Evolutionary conservation across 2,113 vertebrate genomes (phyloP), one percentile per base, ranked within the genome.

Genomic region (Crotalus helleri): DNA sequence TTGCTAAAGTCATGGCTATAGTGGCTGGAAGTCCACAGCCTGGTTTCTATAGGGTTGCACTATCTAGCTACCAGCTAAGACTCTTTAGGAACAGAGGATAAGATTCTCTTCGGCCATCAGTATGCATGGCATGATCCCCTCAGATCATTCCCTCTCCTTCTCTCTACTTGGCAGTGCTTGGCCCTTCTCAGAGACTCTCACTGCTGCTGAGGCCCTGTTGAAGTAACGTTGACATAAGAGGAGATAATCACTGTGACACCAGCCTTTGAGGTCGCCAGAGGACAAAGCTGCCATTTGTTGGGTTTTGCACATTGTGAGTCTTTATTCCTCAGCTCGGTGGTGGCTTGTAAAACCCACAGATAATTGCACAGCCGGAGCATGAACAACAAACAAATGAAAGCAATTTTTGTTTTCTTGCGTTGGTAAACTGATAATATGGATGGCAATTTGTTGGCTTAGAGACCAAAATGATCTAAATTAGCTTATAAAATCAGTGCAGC

Each of bases 171-270:
- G 89, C 89, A 90, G 74, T 7, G 57, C 74, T 93, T 86, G 57
- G 46, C 13, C 46, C 55, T 61, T 93, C 88, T 13, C 0, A 19
- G n/a, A 54, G 6, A 64, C 90, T 87, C 89, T 93, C 89, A 44
- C n/a, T 90, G 89, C 89, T 46, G 53, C 55, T 53, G n/a, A 86
- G 74, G 46, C 85, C 55, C 88, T 29, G 69, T 53, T 93, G 92
- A 93, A 93, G 92, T 87, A 87, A 90, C 46, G 74, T 93, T 93
- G 92, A 93, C 92, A 90, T 85, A 93, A 93, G 92, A 85, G 92
- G 19, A 90, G 92, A 93, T 90, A 90, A 93, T 93, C 89, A 21
- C 89, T 54, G 92, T 90, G 88, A 93, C 92, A 93, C 74, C 46
- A 93, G 88, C 89, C 92, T 86, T 87, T 49, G 49, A 93, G 92